phyloP scores from a whole-genome alignment of 2,888 invertebrate genomes.

The Drosophila pseudotakahashii region DNA sequence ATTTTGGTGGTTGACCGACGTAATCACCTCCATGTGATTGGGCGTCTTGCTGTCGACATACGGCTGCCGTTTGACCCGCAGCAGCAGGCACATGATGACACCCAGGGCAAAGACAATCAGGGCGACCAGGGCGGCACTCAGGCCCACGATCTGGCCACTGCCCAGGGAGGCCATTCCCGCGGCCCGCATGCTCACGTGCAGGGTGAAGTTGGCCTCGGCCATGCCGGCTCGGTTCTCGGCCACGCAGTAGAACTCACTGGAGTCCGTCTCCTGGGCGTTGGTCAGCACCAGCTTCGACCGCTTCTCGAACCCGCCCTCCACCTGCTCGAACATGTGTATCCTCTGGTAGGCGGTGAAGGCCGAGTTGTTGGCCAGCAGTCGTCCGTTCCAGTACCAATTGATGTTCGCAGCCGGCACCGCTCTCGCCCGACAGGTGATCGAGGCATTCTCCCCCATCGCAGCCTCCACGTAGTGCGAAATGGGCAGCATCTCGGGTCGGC shows the following conservation, averaged over 20 bases:
- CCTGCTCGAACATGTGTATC: constrained; percentile 90
- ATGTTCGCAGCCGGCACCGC: constrained; percentile 92
- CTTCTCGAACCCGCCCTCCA: constrained; percentile 87
- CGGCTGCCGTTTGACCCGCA: constrained; percentile 90
- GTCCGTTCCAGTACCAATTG: constrained; percentile 95
- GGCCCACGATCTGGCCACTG: constrained; percentile 93
- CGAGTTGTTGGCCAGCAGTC: constrained; percentile 90
- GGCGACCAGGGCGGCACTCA: constrained; percentile 92
- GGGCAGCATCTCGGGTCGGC: constrained; percentile 91
- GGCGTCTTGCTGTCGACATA: constrained; percentile 91
- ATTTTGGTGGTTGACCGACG: constrained; percentile 86
- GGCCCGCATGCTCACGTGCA: constrained; percentile 91
- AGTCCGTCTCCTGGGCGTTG: constrained; percentile 93
- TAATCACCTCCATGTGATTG: constrained; percentile 89
- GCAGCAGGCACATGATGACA: constrained; percentile 89
- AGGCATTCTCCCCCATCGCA: constrained; percentile 92
- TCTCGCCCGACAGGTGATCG: constrained; percentile 91
- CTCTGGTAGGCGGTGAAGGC: constrained; percentile 91
- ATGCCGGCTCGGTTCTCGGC: constrained; percentile 95
- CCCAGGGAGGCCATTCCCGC: constrained; percentile 93
- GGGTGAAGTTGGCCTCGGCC: constrained; percentile 94
- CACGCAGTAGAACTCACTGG: constrained; percentile 94
- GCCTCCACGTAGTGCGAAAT: constrained; percentile 91
- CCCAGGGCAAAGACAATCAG: constrained; percentile 91
- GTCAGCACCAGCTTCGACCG: constrained; percentile 91